Conservation (phyloP, 2,113 vertebrate species). For the Mormyrus iriodes region DNA sequence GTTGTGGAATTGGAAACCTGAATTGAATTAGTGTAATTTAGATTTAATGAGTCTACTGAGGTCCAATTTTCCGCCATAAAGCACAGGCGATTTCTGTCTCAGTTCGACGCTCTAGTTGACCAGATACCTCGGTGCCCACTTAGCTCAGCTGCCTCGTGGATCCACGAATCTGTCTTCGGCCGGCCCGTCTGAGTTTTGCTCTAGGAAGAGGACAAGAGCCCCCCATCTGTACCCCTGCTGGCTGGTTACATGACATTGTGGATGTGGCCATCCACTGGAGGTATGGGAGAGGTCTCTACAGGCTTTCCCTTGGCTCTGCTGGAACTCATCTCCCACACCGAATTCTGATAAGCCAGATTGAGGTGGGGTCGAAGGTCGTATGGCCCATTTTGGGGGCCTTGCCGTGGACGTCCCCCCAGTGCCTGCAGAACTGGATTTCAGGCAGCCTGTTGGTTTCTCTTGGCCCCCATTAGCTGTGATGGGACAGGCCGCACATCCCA, state of each 20-base stretch:
- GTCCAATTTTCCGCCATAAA: conserved; percentile 38
- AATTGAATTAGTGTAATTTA: conserved; percentile 53
- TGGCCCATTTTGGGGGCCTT: neutral
- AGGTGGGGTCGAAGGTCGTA: neutral
- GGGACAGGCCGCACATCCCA: neutral
- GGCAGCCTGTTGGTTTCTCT: neutral
- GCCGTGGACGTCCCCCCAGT: neutral
- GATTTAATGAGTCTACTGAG: conserved; percentile 47
- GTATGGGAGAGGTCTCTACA: neutral
- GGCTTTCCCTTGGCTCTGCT: neutral
- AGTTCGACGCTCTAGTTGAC: neutral
- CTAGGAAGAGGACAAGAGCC: neutral
- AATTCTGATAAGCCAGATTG: neutral
- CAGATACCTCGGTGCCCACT: neutral
- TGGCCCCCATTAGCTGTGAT: neutral
- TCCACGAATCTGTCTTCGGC: neutral
- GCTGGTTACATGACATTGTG: neutral
- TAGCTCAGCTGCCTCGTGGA: neutral
- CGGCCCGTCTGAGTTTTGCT: neutral
- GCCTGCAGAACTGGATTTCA: neutral
- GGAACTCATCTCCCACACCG: neutral
- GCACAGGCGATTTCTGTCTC: conserved; percentile 47
- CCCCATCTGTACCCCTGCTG: neutral
- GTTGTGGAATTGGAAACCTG: conserved; percentile 44
- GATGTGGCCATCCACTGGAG: neutral